A percentile compares a stretch with the other conserved stretches of the same genome.
phyloP scores from a whole-genome alignment of 2,113 vertebrate genomes.

The Dicerorhinus sumatrensis region DNA sequence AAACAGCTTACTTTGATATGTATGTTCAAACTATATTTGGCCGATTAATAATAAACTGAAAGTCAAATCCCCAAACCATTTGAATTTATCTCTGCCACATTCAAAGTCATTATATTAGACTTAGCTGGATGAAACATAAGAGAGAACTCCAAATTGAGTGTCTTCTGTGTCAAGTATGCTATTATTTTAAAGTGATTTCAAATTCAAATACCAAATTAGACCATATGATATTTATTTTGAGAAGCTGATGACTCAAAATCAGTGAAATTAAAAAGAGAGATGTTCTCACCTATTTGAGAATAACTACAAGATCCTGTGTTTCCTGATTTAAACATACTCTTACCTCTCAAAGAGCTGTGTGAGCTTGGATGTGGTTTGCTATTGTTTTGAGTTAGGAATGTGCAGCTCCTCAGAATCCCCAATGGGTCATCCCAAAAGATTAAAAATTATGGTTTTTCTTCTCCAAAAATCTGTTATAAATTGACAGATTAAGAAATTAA shows the following conservation, averaged over 20 bases:
- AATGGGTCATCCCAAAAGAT: background rate
- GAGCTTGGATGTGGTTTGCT: background rate
- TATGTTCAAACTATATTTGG: background rate
- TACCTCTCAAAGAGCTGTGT: background rate
- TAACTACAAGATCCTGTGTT: background rate
- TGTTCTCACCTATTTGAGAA: background rate
- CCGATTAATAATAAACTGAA: background rate
- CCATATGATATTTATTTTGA: background rate
- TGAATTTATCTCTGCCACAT: background rate
- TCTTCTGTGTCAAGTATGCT: background rate
- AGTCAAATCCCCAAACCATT: background rate
- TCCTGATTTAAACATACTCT: background rate
- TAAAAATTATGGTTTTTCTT: conserved; percentile 14
- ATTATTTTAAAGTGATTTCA: conserved; percentile 25
- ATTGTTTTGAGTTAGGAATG: background rate
- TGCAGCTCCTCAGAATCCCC: background rate
- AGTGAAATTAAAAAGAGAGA: background rate
- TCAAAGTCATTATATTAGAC: background rate
- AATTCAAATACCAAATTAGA: background rate
- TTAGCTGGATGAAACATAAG: background rate
- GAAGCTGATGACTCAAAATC: background rate
- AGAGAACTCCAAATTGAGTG: background rate
- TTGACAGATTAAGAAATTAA: background rate
- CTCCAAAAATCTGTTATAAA: background rate
- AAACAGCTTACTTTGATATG: background rate